These are phyloP conservation scores for Donacobius atricapilla DNA, from an alignment of 2,113 vertebrate species.

Conservation along the genomic window DNA sequence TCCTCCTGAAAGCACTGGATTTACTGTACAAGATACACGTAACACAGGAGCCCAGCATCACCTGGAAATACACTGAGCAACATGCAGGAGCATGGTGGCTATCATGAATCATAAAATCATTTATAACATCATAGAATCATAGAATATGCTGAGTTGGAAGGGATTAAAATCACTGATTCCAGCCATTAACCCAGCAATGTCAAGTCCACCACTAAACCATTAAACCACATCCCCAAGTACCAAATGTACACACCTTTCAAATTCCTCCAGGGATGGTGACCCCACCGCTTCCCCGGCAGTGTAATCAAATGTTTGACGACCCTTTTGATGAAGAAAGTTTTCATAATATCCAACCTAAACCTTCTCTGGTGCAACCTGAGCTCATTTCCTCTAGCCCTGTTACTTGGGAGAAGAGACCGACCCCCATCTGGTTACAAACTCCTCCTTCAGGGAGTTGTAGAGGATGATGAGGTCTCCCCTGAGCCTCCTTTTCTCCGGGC, in stretches of 20 bases:
- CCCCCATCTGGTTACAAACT: neutral
- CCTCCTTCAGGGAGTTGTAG: neutral
- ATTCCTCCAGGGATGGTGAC: neutral
- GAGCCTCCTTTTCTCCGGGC: neutral
- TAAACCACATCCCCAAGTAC: neutral
- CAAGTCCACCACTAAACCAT: neutral
- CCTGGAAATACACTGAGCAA: neutral
- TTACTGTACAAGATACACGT: neutral
- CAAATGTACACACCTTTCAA: neutral
- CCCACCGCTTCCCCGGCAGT: neutral
- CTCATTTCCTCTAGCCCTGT: neutral
- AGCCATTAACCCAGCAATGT: neutral
- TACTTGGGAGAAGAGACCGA: neutral
- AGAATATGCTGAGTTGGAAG: neutral
- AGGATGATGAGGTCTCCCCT: neutral
- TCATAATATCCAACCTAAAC: neutral
- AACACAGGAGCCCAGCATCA: neutral
- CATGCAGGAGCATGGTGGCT: neutral
- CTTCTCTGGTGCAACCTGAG: neutral
- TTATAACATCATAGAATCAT: neutral
- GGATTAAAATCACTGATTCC: neutral
- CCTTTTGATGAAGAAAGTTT: neutral
- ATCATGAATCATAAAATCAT: neutral
- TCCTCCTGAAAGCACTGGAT: neutral
- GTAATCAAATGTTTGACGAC: neutral